Conservation (phyloP, 2,113 vertebrate species). For the Oreochromis tanganicae region DNA sequence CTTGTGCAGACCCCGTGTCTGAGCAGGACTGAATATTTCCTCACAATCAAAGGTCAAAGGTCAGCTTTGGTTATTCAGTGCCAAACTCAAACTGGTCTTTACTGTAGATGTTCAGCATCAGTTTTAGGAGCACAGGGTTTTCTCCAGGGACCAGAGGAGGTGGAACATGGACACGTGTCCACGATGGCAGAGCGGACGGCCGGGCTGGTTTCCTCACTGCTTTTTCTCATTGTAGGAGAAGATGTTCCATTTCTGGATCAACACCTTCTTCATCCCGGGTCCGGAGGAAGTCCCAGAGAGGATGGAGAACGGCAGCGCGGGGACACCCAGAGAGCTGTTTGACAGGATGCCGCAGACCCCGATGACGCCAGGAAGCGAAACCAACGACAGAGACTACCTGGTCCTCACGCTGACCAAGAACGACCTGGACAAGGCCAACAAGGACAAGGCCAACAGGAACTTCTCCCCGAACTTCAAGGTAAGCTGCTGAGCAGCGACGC, state of each 20-base stretch:
- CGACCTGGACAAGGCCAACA: constrained; percentile 97
- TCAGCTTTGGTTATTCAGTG: neutral
- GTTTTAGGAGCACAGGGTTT: neutral
- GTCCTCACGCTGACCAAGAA: constrained; percentile 94
- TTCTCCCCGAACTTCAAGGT: constrained; percentile 99
- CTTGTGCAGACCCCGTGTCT: neutral
- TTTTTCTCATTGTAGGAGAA: constrained; percentile 78
- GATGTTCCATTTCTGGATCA: constrained; percentile 99
- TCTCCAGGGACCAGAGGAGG: neutral
- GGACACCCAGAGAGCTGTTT: neutral
- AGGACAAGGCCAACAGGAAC: constrained; percentile 97
- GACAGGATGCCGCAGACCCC: constrained; percentile 11
- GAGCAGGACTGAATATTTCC: neutral
- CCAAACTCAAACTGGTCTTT: neutral
- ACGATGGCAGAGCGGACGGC: neutral
- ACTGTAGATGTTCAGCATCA: neutral
- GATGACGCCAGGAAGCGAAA: constrained; percentile 67
- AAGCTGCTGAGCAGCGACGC: rapidly evolving
- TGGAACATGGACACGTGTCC: neutral
- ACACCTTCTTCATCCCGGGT: constrained; percentile 96
- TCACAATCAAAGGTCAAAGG: neutral
- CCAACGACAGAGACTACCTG: constrained; percentile 88
- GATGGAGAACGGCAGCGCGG: constrained; percentile 88
- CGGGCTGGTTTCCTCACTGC: neutral
- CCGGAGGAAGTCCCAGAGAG: constrained; percentile 87